Evolutionary conservation across 1,140 invertebrate species (phyloP), one percentile per base, ranked within the genome.

Genomic region (Pseudobourletiella spinata): DNA sequence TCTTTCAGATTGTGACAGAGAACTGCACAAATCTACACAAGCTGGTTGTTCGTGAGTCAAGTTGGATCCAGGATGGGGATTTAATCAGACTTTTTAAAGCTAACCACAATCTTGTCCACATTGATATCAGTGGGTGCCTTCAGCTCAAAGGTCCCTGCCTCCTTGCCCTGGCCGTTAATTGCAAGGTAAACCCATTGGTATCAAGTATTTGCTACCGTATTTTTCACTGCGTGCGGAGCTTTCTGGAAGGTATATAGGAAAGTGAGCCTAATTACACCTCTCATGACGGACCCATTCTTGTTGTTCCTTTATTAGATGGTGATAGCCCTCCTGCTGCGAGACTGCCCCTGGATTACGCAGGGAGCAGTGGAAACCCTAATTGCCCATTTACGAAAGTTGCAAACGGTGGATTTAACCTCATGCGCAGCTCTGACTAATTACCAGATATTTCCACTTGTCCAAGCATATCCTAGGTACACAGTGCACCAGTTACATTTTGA

Each of bases 311-410:
- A n/a, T n/a, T n/a, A n/a, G n/a, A n/a, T n/a, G n/a, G n/a, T n/a
- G n/a, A n/a, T n/a, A n/a, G n/a, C n/a, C n/a, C n/a, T n/a, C n/a
- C n/a, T n/a, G n/a, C n/a, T 39, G 15, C 25, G 51, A 46, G 4
- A 22, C 2, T 32, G 57, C 16, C 51, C 55, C 14, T 64, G 62
- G 62, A 14, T 64, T 15, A 30, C 18, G 4, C 18, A 24, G 18
- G 62, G 62, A 29, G 62, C 62, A 24, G 15, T 64, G 3, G 62
- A 64, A 1, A 59, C 62, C 2, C 24, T 64, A 1, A 54, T 64
- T 8, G 25, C 46, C 15, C 48, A 64, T 59, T 51, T 54, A 20
- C 15, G 26, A n/a, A 24, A 39, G n/a, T 42, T 64, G 14, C 18
- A 64, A 44, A 39, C 42, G 30, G 39, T 52, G 14, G 57, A 64